Conservation (phyloP, 2,888 invertebrate genomes). For the Epistrophe eligans region DNA sequence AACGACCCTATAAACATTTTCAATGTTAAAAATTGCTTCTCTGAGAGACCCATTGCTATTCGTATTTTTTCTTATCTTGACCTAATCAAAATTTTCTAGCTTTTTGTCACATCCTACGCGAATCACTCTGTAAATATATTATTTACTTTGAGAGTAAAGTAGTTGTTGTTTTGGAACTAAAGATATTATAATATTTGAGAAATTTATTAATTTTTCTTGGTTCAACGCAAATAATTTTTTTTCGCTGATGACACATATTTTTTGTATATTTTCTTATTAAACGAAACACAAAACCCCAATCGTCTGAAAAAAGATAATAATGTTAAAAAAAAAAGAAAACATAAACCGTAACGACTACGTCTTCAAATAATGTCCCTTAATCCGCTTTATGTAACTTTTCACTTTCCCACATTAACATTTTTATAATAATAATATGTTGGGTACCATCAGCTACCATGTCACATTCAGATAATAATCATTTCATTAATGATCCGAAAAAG, state of each 20-base stretch:
- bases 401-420: conserved; percentile 17
- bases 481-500: conserved; percentile 45
- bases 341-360: conserved; percentile 2
- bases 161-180: too few relatives aligned
- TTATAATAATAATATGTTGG: not conserved
- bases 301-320: not conserved
- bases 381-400: not conserved
- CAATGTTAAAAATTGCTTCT: too few relatives aligned
- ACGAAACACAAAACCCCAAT: not conserved
- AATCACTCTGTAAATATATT: too few relatives aligned
- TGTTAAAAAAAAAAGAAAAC: not conserved
- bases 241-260: not conserved
- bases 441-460: not conserved
- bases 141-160: too few relatives aligned
- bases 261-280: not conserved
- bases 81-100: too few relatives aligned
- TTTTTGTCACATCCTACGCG: too few relatives aligned
- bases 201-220: too few relatives aligned
- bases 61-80: too few relatives aligned
- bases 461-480: conserved; percentile 47
- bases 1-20: too few relatives aligned
- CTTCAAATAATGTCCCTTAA: not conserved
- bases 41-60: too few relatives aligned
- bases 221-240: too few relatives aligned
- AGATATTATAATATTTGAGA: too few relatives aligned